Evolutionary conservation across 2,113 vertebrate species (phyloP).

Genomic region (Clarias gariepinus): DNA sequence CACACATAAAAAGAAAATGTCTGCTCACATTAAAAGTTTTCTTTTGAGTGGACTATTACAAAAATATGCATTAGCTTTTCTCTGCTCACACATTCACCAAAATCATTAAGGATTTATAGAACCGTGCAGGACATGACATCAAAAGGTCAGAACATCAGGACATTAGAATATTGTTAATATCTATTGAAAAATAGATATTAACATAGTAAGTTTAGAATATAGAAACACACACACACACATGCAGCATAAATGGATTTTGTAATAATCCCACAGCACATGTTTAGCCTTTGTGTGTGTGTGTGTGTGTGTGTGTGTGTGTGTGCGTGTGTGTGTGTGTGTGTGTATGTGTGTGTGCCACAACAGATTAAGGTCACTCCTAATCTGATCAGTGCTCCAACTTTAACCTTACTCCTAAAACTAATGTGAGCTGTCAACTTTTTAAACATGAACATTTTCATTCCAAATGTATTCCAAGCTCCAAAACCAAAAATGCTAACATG

Average conservation of each 20-base stretch:
- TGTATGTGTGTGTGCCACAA: conserved; percentile 12
- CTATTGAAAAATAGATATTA: too few relatives aligned
- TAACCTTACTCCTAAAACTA: conserved; percentile 1
- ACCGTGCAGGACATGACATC: too few relatives aligned
- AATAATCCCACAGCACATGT: background rate
- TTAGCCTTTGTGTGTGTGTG: conserved; percentile 8
- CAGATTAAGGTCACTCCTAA: conserved; percentile 47
- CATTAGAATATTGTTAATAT: too few relatives aligned
- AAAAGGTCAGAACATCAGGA: too few relatives aligned
- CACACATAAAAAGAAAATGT: background rate
- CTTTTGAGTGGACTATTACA: background rate
- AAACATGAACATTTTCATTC: background rate
- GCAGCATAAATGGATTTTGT: background rate
- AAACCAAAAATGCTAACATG: background rate
- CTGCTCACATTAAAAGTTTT: background rate
- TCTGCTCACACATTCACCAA: background rate
- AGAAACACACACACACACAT: background rate
- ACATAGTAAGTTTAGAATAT: too few relatives aligned
- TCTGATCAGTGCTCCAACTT: conserved; percentile 28
- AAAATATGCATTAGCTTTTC: background rate
- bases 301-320: too few relatives aligned
- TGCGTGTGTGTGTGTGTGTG: conserved; percentile 8
- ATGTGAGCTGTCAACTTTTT: background rate
- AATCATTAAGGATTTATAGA: background rate
- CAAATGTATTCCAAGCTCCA: background rate